These are phyloP conservation scores for Vidua chalybeata DNA, from an alignment of 2,113 vertebrate genomes.

Conservation along the genomic window DNA sequence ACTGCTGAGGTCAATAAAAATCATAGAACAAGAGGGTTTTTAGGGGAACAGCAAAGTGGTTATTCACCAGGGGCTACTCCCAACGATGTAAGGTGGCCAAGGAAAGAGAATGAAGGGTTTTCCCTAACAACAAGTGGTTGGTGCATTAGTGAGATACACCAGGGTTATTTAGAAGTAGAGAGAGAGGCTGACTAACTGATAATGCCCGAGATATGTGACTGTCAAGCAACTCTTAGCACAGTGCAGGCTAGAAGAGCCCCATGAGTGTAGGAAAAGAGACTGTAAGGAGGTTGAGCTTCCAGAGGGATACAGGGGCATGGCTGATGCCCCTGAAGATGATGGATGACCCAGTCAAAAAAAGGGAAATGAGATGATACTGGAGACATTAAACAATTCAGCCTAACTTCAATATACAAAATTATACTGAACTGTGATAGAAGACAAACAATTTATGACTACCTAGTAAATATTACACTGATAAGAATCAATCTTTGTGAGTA, in stretches of 20 bases:
- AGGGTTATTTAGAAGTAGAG: not conserved
- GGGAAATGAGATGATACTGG: not conserved
- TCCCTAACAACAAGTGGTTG: not conserved
- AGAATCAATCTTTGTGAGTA: not conserved
- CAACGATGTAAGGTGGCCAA: rapidly evolving
- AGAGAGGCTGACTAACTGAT: not conserved
- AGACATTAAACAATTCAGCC: not conserved
- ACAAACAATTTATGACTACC: not conserved
- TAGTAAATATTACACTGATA: not conserved
- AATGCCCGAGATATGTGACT: not conserved
- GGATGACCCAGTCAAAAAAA: not conserved
- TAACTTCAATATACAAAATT: not conserved
- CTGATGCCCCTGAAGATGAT: not conserved
- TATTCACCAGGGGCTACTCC: not conserved
- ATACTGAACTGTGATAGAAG: not conserved
- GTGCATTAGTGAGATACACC: not conserved
- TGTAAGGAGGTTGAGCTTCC: not conserved
- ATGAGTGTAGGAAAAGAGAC: not conserved
- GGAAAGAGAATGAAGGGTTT: not conserved
- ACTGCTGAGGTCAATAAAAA: not conserved
- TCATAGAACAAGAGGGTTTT: not conserved
- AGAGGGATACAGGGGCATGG: not conserved
- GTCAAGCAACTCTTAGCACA: not conserved
- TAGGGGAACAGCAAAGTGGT: not conserved
- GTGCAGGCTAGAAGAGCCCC: not conserved